phyloP scores from a whole-genome alignment of 30 jellyfish, hydroid and myxozoan species.

The Aurelia sp. region DNA sequence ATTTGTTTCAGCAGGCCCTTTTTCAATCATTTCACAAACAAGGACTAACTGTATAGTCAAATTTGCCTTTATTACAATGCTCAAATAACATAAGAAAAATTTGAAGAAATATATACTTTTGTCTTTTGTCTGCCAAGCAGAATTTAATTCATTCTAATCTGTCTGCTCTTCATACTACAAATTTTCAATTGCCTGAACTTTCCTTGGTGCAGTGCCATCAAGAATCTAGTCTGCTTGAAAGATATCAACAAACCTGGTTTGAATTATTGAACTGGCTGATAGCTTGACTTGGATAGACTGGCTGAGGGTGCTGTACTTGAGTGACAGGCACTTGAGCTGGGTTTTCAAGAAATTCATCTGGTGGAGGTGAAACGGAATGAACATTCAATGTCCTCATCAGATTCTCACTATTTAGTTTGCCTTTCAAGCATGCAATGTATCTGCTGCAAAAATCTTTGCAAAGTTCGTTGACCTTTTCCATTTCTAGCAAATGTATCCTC shows the following conservation, averaged over 20 bases:
- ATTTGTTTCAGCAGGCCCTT: too few relatives aligned
- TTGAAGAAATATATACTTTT: too few relatives aligned
- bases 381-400: slow-evolving; percentile 95
- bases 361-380: slow-evolving; percentile 83
- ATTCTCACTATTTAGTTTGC: slow-evolving; percentile 94
- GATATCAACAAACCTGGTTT: slow-evolving; percentile 18
- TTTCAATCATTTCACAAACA: too few relatives aligned
- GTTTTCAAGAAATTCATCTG: slow-evolving; percentile 60
- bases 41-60: too few relatives aligned
- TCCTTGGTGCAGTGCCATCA: too few relatives aligned
- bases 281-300: slow-evolving; percentile 34
- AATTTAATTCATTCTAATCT: too few relatives aligned
- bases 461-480: slow-evolving; percentile 94
- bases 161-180: too few relatives aligned
- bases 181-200: too few relatives aligned
- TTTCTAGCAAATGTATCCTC: slow-evolving; percentile 89
- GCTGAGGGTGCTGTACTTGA: slow-evolving; percentile 64
- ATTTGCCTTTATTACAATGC: too few relatives aligned
- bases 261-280: slow-evolving; percentile 16
- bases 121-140: too few relatives aligned
- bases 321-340: slow-evolving; percentile 25
- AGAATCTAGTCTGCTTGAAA: too few relatives aligned
- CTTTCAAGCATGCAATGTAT: slow-evolving; percentile 93
- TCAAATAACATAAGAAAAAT: too few relatives aligned
- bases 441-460: slow-evolving; percentile 97